Conservation (phyloP, 2,797 vertebrate genomes). For the Spinus olivaceus region DNA sequence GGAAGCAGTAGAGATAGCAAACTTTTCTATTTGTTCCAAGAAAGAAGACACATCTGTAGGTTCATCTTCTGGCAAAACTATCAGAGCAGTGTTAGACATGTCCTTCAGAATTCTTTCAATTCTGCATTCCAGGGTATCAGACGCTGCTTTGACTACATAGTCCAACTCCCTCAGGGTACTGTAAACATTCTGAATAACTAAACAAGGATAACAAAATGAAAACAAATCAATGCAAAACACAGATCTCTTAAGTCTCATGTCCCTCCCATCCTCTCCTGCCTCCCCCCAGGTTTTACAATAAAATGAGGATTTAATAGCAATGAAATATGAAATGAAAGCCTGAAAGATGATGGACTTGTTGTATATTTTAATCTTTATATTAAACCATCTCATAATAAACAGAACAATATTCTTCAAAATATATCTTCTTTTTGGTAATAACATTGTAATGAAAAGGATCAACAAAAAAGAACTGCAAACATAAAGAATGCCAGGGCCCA, state of each 20-base stretch:
- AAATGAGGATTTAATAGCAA: neutral
- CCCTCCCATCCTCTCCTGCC: rapidly evolving
- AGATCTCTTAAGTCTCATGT: neutral
- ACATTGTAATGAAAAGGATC: neutral
- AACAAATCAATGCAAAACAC: neutral
- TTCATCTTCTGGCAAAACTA: constrained; percentile 76
- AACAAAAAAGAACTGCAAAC: neutral
- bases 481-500: neutral
- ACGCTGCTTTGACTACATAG: constrained; percentile 63
- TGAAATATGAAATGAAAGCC: neutral
- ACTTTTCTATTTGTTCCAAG: constrained; percentile 69
- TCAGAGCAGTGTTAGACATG: constrained; percentile 72
- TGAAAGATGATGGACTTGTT: neutral
- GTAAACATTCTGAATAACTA: constrained; percentile 75
- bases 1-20: constrained; percentile 51
- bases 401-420: neutral
- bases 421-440: neutral
- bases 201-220: constrained; percentile 6
- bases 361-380: neutral
- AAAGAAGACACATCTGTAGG: constrained; percentile 70
- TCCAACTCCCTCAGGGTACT: constrained; percentile 70
- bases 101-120: constrained; percentile 74
- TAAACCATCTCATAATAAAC: neutral
- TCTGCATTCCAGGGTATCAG: constrained; percentile 81
- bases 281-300: neutral